A percentile compares a stretch with the other conserved stretches of the same genome.
Conservation (phyloP, 2,888 invertebrate genomes). For the Oscheius sp. region DNA sequence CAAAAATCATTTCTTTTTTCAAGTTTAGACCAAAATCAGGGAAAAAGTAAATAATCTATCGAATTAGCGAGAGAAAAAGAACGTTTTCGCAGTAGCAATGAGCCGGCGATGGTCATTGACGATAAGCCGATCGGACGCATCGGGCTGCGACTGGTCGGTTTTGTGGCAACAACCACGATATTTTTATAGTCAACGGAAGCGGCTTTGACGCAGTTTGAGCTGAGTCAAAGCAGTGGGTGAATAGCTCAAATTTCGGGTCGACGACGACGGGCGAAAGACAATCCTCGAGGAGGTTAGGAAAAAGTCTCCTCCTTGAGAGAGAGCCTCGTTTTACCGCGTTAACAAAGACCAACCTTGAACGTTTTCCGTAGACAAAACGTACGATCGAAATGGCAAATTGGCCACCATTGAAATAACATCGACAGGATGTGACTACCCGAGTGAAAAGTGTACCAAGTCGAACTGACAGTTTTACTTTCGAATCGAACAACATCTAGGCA, state of each 20-base stretch:
- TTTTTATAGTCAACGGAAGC: neutral
- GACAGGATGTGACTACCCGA: neutral
- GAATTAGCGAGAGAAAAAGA: too few species aligned
- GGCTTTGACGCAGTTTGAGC: neutral
- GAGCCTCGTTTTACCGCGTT: too few species aligned
- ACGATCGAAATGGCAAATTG: neutral
- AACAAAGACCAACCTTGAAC: neutral
- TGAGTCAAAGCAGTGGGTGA: neutral
- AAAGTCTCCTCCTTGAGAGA: too few species aligned
- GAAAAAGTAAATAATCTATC: too few species aligned
- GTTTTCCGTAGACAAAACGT: too few species aligned
- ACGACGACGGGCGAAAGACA: too few species aligned
- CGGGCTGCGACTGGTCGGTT: neutral
- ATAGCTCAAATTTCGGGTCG: conserved; percentile 17
- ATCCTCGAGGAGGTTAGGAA: neutral
- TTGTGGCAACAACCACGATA: too few species aligned
- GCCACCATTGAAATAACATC: neutral
- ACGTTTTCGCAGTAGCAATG: too few species aligned
- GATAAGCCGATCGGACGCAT: neutral
- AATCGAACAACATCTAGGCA: conserved; percentile 32
- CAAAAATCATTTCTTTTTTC: too few species aligned
- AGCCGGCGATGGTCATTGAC: neutral
- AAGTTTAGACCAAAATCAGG: too few species aligned
- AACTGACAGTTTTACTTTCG: neutral
- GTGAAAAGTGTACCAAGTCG: neutral